phyloP scores from a whole-genome alignment of 1,140 invertebrate species.

The Conus betulinus region DNA sequence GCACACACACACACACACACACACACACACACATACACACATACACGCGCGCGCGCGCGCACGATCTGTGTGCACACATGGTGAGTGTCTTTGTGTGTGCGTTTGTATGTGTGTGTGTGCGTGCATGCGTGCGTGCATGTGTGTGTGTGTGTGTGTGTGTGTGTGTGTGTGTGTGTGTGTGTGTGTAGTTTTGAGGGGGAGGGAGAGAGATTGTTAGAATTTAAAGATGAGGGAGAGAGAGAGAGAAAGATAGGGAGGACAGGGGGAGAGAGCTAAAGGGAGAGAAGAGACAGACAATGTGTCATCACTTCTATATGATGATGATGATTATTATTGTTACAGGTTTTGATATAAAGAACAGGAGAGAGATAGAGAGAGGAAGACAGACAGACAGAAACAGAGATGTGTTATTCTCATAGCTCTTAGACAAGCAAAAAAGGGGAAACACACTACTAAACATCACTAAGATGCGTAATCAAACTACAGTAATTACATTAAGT shows the following conservation, averaged over 20 bases:
- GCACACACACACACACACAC: conserved; percentile 18
- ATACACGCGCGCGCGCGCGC: not conserved
- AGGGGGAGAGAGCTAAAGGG: not conserved
- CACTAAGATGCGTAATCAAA: no score
- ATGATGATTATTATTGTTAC: no score
- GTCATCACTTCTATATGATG: no score
- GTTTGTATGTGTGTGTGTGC: not conserved
- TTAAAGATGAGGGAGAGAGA: not conserved
- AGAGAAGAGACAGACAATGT: no score
- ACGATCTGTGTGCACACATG: not conserved
- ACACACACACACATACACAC: conserved; percentile 27
- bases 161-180: not conserved
- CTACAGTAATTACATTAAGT: no score
- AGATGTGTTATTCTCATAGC: no score
- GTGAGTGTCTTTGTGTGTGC: not conserved
- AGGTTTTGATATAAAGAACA: no score
- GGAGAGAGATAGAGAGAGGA: no score
- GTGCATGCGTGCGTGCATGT: not conserved
- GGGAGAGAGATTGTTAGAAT: not conserved
- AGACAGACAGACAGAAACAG: no score
- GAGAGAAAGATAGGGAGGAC: not conserved
- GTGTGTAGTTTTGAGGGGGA: not conserved
- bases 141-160: not conserved
- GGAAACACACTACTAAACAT: no score
- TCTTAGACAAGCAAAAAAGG: no score